Conservation (phyloP, 2,888 invertebrate genomes). For the Nomada hirtipes region DNA sequence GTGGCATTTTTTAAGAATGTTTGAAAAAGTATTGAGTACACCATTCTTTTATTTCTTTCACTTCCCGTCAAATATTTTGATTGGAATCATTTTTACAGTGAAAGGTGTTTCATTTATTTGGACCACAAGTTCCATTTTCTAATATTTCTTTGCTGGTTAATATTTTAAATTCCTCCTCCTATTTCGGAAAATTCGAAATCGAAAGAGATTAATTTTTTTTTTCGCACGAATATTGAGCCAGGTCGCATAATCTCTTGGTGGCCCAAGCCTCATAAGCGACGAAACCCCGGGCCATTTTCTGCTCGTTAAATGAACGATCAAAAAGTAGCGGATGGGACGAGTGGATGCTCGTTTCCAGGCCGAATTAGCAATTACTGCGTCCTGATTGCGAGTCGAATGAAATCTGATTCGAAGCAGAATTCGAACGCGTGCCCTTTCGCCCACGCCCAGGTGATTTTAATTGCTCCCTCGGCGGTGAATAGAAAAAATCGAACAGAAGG, state of each 20-base stretch:
- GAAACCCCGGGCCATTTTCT: constrained; percentile 40
- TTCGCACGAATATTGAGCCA: constrained; percentile 12
- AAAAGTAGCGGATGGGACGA: constrained; percentile 45
- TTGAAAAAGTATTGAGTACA: too few relatives aligned
- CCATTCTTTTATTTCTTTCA: too few relatives aligned
- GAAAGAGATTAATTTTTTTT: constrained; percentile 25
- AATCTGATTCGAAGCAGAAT: constrained; percentile 40
- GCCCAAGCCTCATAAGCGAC: constrained; percentile 23
- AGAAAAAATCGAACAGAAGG: neutral
- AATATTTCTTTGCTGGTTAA: too few relatives aligned
- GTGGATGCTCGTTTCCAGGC: constrained; percentile 44
- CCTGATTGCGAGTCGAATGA: constrained; percentile 44
- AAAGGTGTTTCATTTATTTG: too few relatives aligned
- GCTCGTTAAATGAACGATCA: constrained; percentile 56
- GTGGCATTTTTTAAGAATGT: too few relatives aligned
- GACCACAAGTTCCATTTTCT: too few relatives aligned
- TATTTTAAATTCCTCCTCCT: too few relatives aligned
- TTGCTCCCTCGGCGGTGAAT: neutral
- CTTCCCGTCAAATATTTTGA: too few relatives aligned
- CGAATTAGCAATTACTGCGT: constrained; percentile 55
- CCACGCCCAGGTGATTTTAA: constrained; percentile 32
- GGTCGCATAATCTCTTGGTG: constrained; percentile 22
- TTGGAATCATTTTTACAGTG: too few relatives aligned
- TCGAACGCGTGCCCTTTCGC: constrained; percentile 22
- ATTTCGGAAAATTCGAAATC: neutral